These are phyloP conservation scores for Saccostrea echinata DNA, from an alignment of 1,140 invertebrate genomes.

Conservation along the genomic window DNA sequence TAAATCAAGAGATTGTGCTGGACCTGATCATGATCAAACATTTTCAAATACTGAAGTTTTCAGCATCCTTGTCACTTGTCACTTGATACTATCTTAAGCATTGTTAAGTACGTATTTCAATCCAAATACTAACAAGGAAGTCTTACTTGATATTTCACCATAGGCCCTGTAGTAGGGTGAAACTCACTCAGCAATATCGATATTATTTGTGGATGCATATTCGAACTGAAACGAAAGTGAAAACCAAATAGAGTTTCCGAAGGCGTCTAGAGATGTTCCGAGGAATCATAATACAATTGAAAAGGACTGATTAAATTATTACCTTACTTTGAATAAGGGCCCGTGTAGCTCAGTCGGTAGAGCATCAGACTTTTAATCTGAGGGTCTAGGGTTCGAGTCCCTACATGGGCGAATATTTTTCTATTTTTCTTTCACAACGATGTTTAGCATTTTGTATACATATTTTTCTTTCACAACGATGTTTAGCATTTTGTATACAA, in stretches of 20 bases:
- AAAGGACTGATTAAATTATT: no score
- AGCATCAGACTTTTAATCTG: slow-evolving; percentile 72
- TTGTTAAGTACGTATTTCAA: background rate
- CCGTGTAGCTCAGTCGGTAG: slow-evolving; percentile 71
- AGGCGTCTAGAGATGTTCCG: no score
- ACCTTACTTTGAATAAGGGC: background rate
- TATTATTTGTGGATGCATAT: slow-evolving; percentile 11
- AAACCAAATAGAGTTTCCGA: no score
- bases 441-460: no score
- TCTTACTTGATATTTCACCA: slow-evolving; percentile 55
- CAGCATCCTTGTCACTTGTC: no score
- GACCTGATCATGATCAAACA: no score
- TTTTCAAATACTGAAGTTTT: no score
- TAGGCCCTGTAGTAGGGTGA: slow-evolving; percentile 58
- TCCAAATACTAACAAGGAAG: background rate
- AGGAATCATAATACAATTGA: no score
- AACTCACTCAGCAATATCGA: slow-evolving; percentile 57
- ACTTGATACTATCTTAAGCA: background rate
- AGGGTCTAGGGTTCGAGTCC: slow-evolving; percentile 67
- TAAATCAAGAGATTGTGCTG: no score
- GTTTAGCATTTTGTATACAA: no score
- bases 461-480: no score
- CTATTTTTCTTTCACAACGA: background rate
- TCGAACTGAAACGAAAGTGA: background rate
- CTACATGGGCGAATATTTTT: slow-evolving; percentile 59